phyloP scores from a whole-genome alignment of 2,113 vertebrate species.

The Trematomus loennbergii region DNA sequence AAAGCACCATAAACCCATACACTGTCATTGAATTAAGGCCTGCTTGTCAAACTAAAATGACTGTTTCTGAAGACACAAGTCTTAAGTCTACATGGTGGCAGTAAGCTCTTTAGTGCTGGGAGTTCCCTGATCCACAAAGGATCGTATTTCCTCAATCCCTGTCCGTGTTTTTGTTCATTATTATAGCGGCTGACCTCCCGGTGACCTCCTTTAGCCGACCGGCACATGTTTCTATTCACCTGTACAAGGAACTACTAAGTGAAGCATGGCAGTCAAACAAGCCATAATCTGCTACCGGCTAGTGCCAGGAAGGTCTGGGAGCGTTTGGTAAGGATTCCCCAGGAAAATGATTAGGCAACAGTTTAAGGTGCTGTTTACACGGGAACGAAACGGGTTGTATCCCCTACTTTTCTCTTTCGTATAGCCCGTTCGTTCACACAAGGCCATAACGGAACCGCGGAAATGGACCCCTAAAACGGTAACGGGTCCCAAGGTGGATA shows the following conservation, averaged over 20 bases:
- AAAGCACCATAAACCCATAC: neutral
- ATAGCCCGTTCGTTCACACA: no score
- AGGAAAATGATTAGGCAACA: constrained; percentile 24
- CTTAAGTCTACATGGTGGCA: neutral
- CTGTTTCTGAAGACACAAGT: neutral
- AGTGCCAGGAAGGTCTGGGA: constrained; percentile 55
- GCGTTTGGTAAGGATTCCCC: constrained; percentile 35
- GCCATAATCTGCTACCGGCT: constrained; percentile 49
- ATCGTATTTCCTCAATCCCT: constrained; percentile 35
- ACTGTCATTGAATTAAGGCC: neutral
- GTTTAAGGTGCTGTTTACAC: neutral
- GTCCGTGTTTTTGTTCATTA: constrained; percentile 44
- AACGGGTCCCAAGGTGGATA: no score
- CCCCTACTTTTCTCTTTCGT: no score
- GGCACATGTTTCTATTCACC: constrained; percentile 63
- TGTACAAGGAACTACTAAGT: constrained; percentile 23
- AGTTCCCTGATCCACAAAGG: constrained; percentile 14
- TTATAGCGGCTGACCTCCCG: constrained; percentile 47
- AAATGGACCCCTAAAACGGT: no score
- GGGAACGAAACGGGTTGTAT: no score
- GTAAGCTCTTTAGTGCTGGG: constrained; percentile 4
- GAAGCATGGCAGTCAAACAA: constrained; percentile 50
- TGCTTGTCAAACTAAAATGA: neutral
- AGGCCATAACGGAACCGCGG: no score
- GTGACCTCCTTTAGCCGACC: constrained; percentile 49